Percentiles rank a stretch among this genome's conserved stretches.
These are phyloP conservation scores for Cephus spinipes DNA, from an alignment of 2,888 invertebrate genomes.

Conservation along the genomic window DNA sequence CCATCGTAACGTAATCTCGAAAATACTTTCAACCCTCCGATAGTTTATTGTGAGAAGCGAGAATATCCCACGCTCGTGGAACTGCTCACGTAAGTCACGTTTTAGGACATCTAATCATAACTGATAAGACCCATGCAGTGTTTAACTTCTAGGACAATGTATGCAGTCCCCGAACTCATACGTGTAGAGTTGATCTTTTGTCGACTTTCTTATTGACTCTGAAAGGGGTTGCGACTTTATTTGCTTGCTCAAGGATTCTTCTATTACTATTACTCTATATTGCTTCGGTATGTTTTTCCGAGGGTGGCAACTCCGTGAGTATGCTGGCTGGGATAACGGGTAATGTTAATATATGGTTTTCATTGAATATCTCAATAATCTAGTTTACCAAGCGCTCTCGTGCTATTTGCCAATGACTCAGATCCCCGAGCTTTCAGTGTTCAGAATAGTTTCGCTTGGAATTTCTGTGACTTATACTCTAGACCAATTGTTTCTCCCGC, in stretches of 20 bases:
- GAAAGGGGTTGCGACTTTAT: background rate
- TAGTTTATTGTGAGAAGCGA: background rate
- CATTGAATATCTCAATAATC: background rate
- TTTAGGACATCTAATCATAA: background rate
- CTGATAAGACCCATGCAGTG: background rate
- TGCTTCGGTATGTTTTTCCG: background rate
- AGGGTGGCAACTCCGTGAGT: background rate
- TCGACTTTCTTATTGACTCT: background rate
- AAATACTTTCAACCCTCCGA: background rate
- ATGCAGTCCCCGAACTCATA: background rate
- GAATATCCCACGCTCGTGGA: background rate
- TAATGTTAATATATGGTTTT: background rate
- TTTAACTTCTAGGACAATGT: background rate
- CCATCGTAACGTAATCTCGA: background rate
- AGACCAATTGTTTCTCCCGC: background rate
- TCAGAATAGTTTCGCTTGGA: background rate
- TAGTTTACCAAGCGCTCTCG: background rate
- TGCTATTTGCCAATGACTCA: background rate
- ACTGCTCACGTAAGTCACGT: background rate
- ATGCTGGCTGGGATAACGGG: background rate
- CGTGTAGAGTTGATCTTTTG: background rate
- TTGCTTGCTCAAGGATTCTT: background rate
- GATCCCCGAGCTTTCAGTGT: background rate
- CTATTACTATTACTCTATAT: too few species aligned
- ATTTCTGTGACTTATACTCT: background rate